phyloP scores from a whole-genome alignment of 2,797 vertebrate species.

The Micromesistius poutassou region DNA sequence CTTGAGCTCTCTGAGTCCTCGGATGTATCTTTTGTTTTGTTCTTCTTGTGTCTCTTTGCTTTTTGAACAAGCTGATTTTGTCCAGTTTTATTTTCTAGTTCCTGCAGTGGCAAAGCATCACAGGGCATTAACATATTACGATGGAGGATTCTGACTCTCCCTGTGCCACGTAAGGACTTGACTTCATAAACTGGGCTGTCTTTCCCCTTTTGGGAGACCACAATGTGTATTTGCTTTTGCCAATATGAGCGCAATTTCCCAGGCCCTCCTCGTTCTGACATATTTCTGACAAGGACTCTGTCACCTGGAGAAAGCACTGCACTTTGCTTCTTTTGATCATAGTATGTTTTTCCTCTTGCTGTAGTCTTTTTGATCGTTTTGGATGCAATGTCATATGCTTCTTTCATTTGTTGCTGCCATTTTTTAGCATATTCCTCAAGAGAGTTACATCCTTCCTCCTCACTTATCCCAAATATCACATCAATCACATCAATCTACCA shows the following conservation, averaged over 20 bases:
- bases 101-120: constrained; percentile 12
- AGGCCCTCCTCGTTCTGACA: constrained; percentile 18
- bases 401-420: constrained; percentile 37
- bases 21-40: not conserved
- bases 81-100: not conserved
- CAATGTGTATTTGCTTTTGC: constrained; percentile 26
- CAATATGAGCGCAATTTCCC: constrained; percentile 25
- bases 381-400: constrained; percentile 31
- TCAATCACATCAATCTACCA: constrained; percentile 32
- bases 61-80: not conserved
- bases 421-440: constrained; percentile 29
- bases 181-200: constrained; percentile 30
- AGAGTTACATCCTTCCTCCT: constrained; percentile 8
- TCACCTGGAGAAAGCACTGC: constrained; percentile 32
- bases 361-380: constrained; percentile 23
- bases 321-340: constrained; percentile 32
- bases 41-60: not conserved
- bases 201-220: constrained; percentile 21
- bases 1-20: too few species aligned
- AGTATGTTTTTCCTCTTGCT: constrained; percentile 28
- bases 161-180: constrained; percentile 24
- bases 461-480: constrained; percentile 23
- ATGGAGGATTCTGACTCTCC: constrained; percentile 24
- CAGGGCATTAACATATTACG: constrained; percentile 24
- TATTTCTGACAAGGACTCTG: constrained; percentile 31